Evolutionary conservation across 2,113 vertebrate genomes (phyloP).

Genomic region (Leptosomus discolor): DNA sequence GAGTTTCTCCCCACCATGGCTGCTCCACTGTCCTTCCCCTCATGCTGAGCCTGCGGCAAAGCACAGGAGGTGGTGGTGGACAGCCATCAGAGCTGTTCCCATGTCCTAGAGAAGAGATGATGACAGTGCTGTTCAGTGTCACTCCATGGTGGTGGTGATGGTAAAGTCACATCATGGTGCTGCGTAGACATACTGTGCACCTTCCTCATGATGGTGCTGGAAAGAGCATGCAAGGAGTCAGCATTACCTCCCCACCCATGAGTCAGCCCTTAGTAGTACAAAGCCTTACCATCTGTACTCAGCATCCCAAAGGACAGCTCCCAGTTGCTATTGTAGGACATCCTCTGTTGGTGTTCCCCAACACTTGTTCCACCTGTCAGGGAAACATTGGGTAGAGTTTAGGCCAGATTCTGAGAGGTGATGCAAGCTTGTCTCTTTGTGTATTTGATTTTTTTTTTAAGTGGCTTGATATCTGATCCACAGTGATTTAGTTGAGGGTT

Average conservation of each 20-base stretch:
- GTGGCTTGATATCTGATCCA: neutral
- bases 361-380: accelerated
- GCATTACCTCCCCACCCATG: neutral
- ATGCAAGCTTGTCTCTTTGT: neutral
- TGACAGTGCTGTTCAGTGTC: neutral
- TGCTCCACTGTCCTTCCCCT: neutral
- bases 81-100: neutral
- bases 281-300: neutral
- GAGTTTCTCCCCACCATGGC: neutral
- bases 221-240: accelerated
- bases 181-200: neutral
- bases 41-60: neutral
- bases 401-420: neutral
- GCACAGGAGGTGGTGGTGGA: neutral
- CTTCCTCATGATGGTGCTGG: neutral
- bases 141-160: too few species aligned
- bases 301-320: neutral
- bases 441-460: neutral
- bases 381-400: neutral
- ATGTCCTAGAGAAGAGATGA: neutral
- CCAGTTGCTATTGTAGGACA: neutral
- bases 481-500: neutral
- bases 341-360: neutral
- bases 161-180: neutral
- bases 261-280: neutral